Percentiles rank a stretch among this genome's conserved stretches.
These are phyloP conservation scores for Myotis pilosus DNA, from an alignment of 2,797 vertebrate species.

Conservation along the genomic window DNA sequence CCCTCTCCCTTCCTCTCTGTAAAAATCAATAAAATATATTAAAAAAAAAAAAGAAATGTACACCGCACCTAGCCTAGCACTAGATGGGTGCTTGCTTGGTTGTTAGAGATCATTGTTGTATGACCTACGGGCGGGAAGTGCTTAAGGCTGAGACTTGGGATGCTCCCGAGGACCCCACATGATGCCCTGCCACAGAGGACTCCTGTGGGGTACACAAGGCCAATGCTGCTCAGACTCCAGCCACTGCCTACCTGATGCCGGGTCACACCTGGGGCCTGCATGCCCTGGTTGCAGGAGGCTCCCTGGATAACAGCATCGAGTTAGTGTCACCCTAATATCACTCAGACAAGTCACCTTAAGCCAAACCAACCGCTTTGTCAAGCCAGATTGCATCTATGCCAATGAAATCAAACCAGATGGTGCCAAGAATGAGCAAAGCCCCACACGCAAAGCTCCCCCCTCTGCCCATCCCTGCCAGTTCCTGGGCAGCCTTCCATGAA, in stretches of 20 bases:
- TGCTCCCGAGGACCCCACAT: neutral
- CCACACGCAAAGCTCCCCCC: neutral
- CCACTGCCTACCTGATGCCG: neutral
- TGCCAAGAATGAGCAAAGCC: neutral
- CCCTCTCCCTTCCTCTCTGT: too few relatives aligned
- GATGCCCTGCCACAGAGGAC: neutral
- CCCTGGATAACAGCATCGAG: neutral
- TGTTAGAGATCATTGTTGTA: neutral
- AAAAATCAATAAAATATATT: too few relatives aligned
- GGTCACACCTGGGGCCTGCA: neutral
- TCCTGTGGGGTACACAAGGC: neutral
- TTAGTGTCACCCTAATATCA: neutral
- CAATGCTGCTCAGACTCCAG: neutral
- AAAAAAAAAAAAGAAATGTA: too few relatives aligned
- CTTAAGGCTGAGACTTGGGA: neutral
- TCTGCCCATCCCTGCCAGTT: neutral
- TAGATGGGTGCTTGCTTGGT: neutral
- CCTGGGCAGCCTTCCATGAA: neutral
- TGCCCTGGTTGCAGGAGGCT: neutral
- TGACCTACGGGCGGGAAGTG: neutral
- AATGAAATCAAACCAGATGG: too few relatives aligned
- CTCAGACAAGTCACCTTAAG: neutral
- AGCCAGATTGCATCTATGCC: neutral
- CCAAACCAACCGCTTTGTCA: neutral
- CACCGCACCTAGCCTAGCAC: too few relatives aligned